Conservation (phyloP, 2,888 invertebrate genomes). For the Tenthredo scrophulariae region DNA sequence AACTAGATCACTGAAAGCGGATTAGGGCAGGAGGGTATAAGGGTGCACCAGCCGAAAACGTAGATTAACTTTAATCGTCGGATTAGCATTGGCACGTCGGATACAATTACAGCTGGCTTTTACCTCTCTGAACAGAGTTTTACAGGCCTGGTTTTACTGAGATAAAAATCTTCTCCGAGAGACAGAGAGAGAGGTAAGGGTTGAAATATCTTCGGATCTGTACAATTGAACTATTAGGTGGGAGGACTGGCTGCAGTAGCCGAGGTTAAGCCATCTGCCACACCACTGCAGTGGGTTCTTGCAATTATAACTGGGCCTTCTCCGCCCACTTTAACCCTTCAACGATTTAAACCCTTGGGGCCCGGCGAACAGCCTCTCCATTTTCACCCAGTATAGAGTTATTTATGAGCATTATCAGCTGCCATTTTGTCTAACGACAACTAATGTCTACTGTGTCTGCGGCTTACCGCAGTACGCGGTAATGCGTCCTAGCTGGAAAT, state of each 20-base stretch:
- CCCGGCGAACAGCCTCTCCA: neutral
- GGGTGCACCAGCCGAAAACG: conserved; percentile 43
- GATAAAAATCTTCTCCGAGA: neutral
- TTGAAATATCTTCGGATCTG: neutral
- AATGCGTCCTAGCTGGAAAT: conserved; percentile 16
- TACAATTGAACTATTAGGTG: conserved; percentile 18
- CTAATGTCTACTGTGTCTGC: neutral
- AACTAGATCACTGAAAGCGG: conserved; percentile 50
- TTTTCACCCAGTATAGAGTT: conserved; percentile 11
- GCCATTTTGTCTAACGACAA: conserved; percentile 28
- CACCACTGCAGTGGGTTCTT: neutral
- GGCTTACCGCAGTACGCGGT: conserved; percentile 43
- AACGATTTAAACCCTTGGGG: conserved; percentile 22
- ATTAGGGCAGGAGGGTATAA: conserved; percentile 29
- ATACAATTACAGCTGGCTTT: conserved; percentile 17
- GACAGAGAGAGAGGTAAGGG: neutral
- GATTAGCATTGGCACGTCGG: conserved; percentile 44
- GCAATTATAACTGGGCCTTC: conserved; percentile 46
- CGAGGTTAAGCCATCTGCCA: conserved; percentile 11
- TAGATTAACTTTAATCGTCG: conserved; percentile 50
- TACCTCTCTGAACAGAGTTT: neutral
- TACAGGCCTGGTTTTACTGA: neutral
- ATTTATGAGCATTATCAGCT: neutral
- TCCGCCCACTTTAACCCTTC: conserved; percentile 48
- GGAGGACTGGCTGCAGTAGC: neutral